A percentile compares a stretch with the other conserved stretches of the same genome.
Conservation (phyloP, 2,113 vertebrate species). For the Sinocyclocheilus grahami region DNA sequence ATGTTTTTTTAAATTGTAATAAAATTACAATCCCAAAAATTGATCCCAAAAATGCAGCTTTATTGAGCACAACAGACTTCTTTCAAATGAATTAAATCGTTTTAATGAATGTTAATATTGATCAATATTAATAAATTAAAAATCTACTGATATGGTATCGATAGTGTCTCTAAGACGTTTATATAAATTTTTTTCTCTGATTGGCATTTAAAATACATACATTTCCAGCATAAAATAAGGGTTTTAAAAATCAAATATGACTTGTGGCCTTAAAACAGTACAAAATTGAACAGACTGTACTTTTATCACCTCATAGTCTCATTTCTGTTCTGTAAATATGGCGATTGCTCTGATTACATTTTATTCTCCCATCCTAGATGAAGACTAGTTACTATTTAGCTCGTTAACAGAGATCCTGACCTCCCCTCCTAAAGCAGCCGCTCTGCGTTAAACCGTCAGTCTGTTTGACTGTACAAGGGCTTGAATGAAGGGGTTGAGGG, state of each 20-base stretch:
- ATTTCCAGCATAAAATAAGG: not conserved
- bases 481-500: conserved; percentile 31
- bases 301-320: not conserved
- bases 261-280: not conserved
- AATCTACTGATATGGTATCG: not conserved
- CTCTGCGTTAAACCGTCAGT: conserved; percentile 15
- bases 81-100: not conserved
- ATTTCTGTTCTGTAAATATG: not conserved
- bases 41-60: not conserved
- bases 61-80: too few species aligned
- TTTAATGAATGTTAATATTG: not conserved
- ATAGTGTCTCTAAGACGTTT: not conserved
- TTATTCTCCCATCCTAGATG: not conserved
- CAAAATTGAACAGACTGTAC: not conserved
- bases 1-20: not conserved
- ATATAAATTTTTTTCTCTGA: not conserved
- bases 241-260: not conserved
- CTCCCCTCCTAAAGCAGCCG: not conserved
- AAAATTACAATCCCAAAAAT: not conserved
- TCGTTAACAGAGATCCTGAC: not conserved
- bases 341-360: not conserved
- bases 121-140: not conserved
- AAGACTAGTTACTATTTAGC: not conserved
- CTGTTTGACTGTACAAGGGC: conserved; percentile 35
- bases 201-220: not conserved